Evolutionary conservation across 2,113 vertebrate genomes (phyloP).

Genomic region (Epinephelus lanceolatus): DNA sequence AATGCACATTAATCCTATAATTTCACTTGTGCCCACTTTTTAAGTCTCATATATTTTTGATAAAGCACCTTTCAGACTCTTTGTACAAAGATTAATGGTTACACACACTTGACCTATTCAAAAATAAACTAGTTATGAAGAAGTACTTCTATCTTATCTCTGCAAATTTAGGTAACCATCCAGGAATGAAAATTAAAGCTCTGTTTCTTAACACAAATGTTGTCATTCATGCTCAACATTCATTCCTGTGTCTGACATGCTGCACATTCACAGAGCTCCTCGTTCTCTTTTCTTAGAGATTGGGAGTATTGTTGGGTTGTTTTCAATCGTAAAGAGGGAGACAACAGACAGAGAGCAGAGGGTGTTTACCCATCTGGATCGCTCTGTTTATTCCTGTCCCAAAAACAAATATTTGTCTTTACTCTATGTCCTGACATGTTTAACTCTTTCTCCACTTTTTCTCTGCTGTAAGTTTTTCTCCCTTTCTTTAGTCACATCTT

Average conservation of each 20-base stretch:
- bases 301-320: not conserved
- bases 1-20: too few relatives aligned
- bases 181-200: not conserved
- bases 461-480: not conserved
- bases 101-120: too few relatives aligned
- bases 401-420: conserved; percentile 56
- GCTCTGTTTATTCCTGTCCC: conserved; percentile 15
- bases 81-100: not conserved
- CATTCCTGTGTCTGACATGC: not conserved
- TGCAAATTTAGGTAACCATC: not conserved
- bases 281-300: not conserved
- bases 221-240: not conserved
- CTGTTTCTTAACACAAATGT: not conserved
- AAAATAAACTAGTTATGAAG: not conserved
- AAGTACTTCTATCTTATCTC: not conserved
- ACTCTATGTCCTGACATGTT: not conserved
- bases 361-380: conserved; percentile 27
- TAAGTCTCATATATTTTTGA: not conserved
- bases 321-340: not conserved
- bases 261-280: too few relatives aligned
- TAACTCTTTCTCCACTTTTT: not conserved
- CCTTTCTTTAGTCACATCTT: not conserved
- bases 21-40: too few relatives aligned
- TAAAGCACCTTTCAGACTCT: not conserved
- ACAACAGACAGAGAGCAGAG: conserved; percentile 1